Evolutionary conservation across 2,797 vertebrate genomes (phyloP), one percentile per base, ranked within the genome.

Genomic region (Chrosomus eos): DNA sequence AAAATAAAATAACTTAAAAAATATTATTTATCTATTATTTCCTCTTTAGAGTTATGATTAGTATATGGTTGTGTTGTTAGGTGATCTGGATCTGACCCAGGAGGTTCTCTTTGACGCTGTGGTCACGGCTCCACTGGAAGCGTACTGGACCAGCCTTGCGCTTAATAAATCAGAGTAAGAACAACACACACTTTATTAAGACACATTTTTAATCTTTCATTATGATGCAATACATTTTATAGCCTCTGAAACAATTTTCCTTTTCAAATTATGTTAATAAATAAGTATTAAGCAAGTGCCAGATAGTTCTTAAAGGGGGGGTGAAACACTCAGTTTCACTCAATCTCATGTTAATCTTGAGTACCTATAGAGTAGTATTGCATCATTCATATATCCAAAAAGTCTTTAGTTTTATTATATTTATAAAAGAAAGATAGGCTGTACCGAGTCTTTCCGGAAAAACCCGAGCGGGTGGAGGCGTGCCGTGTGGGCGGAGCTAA

Each of bases 141-240:
- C 98, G 4, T 99, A 99, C 86, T 99, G 98, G 98, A 99, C 98
- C 87, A 99, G 96, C 88, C 94, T 99, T 5, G 97, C 97, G 21
- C 93, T 99, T 88, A 99, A 99, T 91, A 98, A 98, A 90, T 99
- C 98, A 18, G 98, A 99, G 98, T 99, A 94, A 88, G 97, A 91
- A 64, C 23, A 76, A 9, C 19, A 31, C 73, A 53, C 10, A 38
- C 23, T 51, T 67, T 80, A 4, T n/a, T 13, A 11, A 60, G 19
- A 60, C 2, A n/a, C 1, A 38, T n/a, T 53, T 23, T 7, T 14
- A 55, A 58, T 75, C 1, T 55, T 75, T 75, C 3, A 38, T n/a
- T 10, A 14, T 19, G 11, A 73, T 31, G 4, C 45, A 51, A 21
- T 73, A 55, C 16, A 2, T 38, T 58, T 14, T 21, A 21, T 26